phyloP scores from a whole-genome alignment of 2,888 invertebrate species.

The Chrysina gloriosa region DNA sequence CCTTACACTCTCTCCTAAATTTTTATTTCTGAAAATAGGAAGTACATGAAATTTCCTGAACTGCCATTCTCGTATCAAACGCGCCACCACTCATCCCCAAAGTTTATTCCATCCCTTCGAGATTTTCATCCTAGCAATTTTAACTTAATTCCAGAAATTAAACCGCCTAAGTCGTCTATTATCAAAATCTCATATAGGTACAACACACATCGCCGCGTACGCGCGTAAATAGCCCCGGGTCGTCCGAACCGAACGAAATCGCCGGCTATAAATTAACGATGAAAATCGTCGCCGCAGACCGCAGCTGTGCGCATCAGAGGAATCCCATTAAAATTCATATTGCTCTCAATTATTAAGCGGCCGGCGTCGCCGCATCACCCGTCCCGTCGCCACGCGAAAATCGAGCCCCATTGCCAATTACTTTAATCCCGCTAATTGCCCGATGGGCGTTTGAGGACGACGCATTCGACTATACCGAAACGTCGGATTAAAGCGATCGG shows the following conservation, averaged over 20 bases:
- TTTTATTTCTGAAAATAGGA: too few relatives aligned
- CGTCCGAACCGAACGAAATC: neutral
- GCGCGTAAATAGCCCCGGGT: neutral
- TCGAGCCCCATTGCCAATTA: constrained; percentile 15
- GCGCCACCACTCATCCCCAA: too few relatives aligned
- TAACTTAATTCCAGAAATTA: too few relatives aligned
- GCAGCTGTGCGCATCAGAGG: constrained; percentile 33
- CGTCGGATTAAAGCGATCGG: neutral
- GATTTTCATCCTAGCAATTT: too few relatives aligned
- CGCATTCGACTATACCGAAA: neutral
- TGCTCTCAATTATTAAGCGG: constrained; percentile 43
- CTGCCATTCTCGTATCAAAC: too few relatives aligned
- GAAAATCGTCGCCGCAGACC: constrained; percentile 36
- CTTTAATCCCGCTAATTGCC: constrained; percentile 10
- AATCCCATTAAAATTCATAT: constrained; percentile 46
- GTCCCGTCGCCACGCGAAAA: neutral
- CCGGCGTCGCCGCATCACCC: constrained; percentile 8
- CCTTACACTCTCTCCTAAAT: too few relatives aligned
- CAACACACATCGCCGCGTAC: too few relatives aligned
- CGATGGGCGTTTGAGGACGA: neutral
- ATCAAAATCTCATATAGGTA: too few relatives aligned
- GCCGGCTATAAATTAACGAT: neutral
- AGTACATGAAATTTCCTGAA: too few relatives aligned
- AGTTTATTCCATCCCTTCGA: too few relatives aligned
- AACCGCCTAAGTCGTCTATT: too few relatives aligned